Percentiles rank a stretch among this genome's conserved stretches.
phyloP scores from a whole-genome alignment of 2,888 invertebrate species.

The Diaprepes abbreviatus region DNA sequence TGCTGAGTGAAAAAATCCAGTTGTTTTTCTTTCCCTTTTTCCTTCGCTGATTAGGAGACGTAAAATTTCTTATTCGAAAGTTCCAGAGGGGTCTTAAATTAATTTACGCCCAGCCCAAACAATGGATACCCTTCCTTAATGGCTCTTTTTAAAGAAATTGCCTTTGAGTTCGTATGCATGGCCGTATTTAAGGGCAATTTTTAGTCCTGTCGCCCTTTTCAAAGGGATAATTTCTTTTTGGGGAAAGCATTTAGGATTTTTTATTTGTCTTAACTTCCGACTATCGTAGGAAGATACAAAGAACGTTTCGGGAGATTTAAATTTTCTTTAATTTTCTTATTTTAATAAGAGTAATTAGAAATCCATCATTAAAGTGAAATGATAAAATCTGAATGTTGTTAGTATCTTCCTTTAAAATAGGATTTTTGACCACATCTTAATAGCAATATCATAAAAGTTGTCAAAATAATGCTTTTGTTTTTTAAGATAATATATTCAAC shows the following conservation, averaged over 20 bases:
- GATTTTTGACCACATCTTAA: no score
- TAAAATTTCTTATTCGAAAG: constrained; percentile 47
- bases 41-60: constrained; percentile 46
- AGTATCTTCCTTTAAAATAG: no score
- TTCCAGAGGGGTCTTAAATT: constrained; percentile 48
- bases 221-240: constrained; percentile 42
- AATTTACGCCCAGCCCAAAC: constrained; percentile 49
- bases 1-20: constrained; percentile 44
- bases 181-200: constrained; percentile 42
- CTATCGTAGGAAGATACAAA: neutral
- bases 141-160: constrained; percentile 48
- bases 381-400: no score
- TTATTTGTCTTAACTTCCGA: constrained; percentile 6
- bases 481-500: no score
- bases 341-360: no score
- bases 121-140: constrained; percentile 49
- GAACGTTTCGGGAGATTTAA: constrained; percentile 7
- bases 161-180: constrained; percentile 46
- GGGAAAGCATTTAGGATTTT: constrained; percentile 28
- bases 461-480: no score
- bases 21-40: constrained; percentile 46
- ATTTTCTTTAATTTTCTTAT: neutral
- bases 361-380: no score
- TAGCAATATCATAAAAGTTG: no score
- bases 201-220: constrained; percentile 46